A percentile compares a stretch with the other conserved stretches of the same genome.
Conservation (phyloP, 2,888 invertebrate genomes). For the Acanthopleura granulata region DNA sequence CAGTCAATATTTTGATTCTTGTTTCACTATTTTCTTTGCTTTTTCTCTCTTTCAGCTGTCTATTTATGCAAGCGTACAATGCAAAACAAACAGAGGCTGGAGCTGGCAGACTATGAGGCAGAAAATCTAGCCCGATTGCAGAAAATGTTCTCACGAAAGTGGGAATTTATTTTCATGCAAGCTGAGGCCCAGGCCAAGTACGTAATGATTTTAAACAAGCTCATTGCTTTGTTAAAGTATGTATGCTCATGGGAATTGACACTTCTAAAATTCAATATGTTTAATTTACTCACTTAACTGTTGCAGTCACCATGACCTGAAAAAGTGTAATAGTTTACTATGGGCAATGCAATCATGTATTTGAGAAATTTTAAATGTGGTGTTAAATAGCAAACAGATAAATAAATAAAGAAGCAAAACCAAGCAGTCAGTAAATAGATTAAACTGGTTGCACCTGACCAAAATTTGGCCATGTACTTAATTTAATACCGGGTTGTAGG, state of each 20-base stretch:
- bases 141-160: slow-evolving; percentile 99
- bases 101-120: slow-evolving; percentile 98
- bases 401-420: not conserved
- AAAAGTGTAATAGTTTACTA: too few relatives aligned
- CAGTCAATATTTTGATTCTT: too few relatives aligned
- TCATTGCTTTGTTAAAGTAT: too few relatives aligned
- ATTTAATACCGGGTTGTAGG: too few relatives aligned
- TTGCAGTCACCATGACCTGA: too few relatives aligned
- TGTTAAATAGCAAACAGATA: not conserved
- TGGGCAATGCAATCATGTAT: not conserved
- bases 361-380: not conserved
- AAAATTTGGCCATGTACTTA: too few relatives aligned
- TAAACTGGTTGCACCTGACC: too few relatives aligned
- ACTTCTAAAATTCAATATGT: too few relatives aligned
- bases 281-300: too few relatives aligned
- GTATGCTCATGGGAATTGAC: too few relatives aligned
- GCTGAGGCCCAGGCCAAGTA: slow-evolving; percentile 89
- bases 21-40: not conserved
- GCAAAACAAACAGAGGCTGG: slow-evolving; percentile 98
- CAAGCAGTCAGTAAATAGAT: too few relatives aligned
- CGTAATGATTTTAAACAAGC: slow-evolving; percentile 30
- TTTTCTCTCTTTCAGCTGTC: slow-evolving; percentile 80
- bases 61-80: slow-evolving; percentile 99
- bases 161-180: slow-evolving; percentile 99
- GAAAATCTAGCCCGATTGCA: slow-evolving; percentile 97